Evolutionary conservation across 2,888 invertebrate species (phyloP), one percentile per base, ranked within the genome.

Genomic region (Spodoptera exigua): DNA sequence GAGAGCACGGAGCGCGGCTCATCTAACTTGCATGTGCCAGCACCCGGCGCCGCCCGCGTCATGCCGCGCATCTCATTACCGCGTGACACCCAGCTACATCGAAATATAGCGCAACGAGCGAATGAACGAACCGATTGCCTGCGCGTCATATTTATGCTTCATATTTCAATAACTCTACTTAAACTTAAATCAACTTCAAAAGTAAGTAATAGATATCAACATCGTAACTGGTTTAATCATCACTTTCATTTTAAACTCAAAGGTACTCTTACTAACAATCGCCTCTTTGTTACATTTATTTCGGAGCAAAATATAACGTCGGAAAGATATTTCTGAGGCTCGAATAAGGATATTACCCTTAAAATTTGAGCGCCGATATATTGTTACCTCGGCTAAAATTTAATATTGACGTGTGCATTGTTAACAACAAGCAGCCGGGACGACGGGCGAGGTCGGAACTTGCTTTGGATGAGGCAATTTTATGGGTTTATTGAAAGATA

Each of bases 401-500:
- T 89, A 87, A 90, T 89, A 91, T 89, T 86, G 83, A 85, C 83
- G 83, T 86, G 85, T 86, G 86, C 85, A 86, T 88, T 88, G 87
- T 89, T 86, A 86, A 83, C 82, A 82, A 81, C 80, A 83, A 81
- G 79, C 79, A 79, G 63, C 78, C 77, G 77, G 76, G 74, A 56
- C 68, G 62, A 48, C 75, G 80, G 75, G 64, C 70, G 76, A 78
- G 74, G 78, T 84, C 79, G 74, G 74, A 82, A 81, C 81, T 80
- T 73, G 76, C 80, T 79, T 78, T 81, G 79, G 81, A 85, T 82
- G 83, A 85, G 84, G 83, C 85, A 88, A 90, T 89, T 90, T 91
- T 89, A 88, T 88, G 84, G 85, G 87, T 82, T 90, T 90, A 91
- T 91, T 91, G 88, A 87, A 89, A 90, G 87, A 87, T 89, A 88